phyloP scores from a whole-genome alignment of 2,797 vertebrate species.

The Helostoma temminkii region DNA sequence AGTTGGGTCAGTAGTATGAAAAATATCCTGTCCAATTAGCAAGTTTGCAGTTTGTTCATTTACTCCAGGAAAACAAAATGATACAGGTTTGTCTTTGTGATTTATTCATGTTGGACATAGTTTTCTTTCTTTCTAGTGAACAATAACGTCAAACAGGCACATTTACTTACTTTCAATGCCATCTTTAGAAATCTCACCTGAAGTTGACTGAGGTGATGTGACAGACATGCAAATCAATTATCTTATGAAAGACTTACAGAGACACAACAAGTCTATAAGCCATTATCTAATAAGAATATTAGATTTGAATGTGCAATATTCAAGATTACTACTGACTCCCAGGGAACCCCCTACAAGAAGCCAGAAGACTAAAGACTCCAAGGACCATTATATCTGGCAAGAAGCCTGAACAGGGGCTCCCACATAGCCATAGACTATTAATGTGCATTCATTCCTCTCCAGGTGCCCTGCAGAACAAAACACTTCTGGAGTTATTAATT shows the following conservation, averaged over 20 bases:
- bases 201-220: neutral
- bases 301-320: neutral
- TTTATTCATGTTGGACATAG: neutral
- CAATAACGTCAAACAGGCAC: neutral
- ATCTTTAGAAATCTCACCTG: too few species aligned
- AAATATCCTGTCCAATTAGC: neutral
- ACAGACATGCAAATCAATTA: neutral
- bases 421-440: conserved; percentile 26
- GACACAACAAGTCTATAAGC: neutral
- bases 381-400: conserved; percentile 13
- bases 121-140: conserved; percentile 2
- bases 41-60: neutral
- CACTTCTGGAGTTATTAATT: conserved; percentile 53
- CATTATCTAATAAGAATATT: neutral
- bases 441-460: conserved; percentile 34
- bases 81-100: neutral
- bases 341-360: neutral
- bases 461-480: conserved; percentile 54
- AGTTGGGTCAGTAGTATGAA: too few species aligned
- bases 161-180: too few species aligned
- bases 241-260: neutral
- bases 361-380: conserved; percentile 11
- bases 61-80: neutral
- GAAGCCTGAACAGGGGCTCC: conserved; percentile 13
- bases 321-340: neutral